Conservation (phyloP, 2,888 invertebrate genomes). For the Philhelius pedissequus region DNA sequence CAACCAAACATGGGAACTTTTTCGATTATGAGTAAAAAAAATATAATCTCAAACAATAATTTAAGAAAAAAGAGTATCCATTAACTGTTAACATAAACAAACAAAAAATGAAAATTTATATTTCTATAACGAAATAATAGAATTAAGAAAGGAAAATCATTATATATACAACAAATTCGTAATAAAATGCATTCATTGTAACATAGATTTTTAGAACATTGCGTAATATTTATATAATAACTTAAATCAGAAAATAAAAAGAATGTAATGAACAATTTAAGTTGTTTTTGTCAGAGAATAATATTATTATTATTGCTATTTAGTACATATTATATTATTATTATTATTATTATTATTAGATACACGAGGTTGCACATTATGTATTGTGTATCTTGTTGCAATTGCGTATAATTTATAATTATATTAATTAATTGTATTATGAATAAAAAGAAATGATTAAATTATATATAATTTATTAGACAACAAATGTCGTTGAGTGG, state of each 20-base stretch:
- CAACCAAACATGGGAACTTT: slow-evolving; percentile 57
- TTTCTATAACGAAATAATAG: slow-evolving; percentile 61
- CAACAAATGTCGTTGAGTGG: neutral
- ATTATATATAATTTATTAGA: slow-evolving; percentile 60
- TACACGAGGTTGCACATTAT: neutral
- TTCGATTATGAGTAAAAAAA: slow-evolving; percentile 45
- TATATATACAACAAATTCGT: slow-evolving; percentile 53
- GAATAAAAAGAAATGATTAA: slow-evolving; percentile 23
- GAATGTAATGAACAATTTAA: slow-evolving; percentile 23
- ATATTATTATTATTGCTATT: slow-evolving; percentile 49
- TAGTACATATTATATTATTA: slow-evolving; percentile 26
- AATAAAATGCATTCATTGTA: slow-evolving; percentile 24
- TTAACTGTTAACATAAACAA: slow-evolving; percentile 36
- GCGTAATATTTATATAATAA: slow-evolving; percentile 49
- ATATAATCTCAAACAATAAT: slow-evolving; percentile 61
- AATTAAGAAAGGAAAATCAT: slow-evolving; percentile 41
- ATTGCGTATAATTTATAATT: slow-evolving; percentile 45
- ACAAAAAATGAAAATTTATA: slow-evolving; percentile 46
- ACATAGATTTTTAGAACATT: slow-evolving; percentile 51
- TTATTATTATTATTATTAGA: slow-evolving; percentile 38
- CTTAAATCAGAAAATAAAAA: slow-evolving; percentile 35
- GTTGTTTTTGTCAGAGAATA: slow-evolving; percentile 39
- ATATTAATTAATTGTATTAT: slow-evolving; percentile 42
- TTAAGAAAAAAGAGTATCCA: slow-evolving; percentile 51
- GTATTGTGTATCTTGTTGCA: slow-evolving; percentile 28